Evolutionary conservation across 2,888 invertebrate genomes (phyloP).

Genomic region (Urechis unicinctus): DNA sequence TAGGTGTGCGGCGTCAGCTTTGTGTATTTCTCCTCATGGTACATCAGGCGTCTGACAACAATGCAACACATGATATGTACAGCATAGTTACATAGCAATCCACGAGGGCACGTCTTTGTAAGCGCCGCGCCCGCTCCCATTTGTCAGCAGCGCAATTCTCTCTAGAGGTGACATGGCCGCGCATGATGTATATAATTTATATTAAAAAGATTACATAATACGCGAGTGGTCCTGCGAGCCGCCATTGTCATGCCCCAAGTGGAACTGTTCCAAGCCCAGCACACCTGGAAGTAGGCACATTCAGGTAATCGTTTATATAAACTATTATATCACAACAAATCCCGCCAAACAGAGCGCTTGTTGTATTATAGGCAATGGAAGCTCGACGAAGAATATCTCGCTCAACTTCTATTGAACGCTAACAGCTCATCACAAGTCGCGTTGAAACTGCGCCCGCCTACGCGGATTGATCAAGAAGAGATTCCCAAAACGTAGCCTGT

Average conservation of each 20-base stretch:
- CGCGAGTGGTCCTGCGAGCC: slow-evolving; percentile 46
- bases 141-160: slow-evolving; percentile 37
- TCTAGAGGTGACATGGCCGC: slow-evolving; percentile 28
- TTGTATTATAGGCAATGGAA: neutral
- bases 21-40: slow-evolving; percentile 38
- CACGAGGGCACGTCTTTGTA: too few relatives aligned
- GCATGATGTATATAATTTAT: neutral
- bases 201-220: slow-evolving; percentile 33
- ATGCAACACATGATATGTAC: slow-evolving; percentile 4
- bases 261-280: slow-evolving; percentile 43
- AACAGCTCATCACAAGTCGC: too few relatives aligned
- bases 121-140: too few relatives aligned
- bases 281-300: slow-evolving; percentile 22
- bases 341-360: too few relatives aligned
- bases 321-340: too few relatives aligned
- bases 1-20: slow-evolving; percentile 37
- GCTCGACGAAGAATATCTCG: too few relatives aligned
- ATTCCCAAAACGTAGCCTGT: too few relatives aligned
- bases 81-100: too few relatives aligned
- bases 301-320: too few relatives aligned
- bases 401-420: too few relatives aligned
- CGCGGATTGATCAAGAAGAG: too few relatives aligned
- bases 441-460: too few relatives aligned
- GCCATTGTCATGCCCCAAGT: slow-evolving; percentile 41
- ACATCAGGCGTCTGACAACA: slow-evolving; percentile 36